Percentiles rank a stretch among this genome's conserved stretches.
phyloP scores from a whole-genome alignment of 1,140 invertebrate species.

The Drosophila sechellia region DNA sequence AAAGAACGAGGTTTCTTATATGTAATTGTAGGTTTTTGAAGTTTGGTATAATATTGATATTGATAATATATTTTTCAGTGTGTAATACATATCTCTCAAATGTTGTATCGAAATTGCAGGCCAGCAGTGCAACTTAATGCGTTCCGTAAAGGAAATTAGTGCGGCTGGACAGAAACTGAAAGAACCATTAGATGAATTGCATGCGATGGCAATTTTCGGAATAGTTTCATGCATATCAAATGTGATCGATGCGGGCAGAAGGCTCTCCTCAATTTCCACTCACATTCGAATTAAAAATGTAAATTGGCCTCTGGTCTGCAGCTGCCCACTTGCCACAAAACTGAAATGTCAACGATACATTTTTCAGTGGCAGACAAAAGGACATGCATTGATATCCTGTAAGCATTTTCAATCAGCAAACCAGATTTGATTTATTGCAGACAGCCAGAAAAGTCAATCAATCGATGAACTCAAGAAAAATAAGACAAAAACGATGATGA shows the following conservation, averaged over 20 bases:
- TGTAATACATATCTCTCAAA: not conserved
- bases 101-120: not conserved
- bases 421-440: not conserved
- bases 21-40: too few relatives aligned
- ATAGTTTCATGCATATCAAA: constrained; percentile 41
- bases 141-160: constrained; percentile 19
- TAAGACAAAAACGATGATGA: constrained; percentile 4
- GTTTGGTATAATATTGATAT: too few relatives aligned
- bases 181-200: constrained; percentile 12
- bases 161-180: constrained; percentile 3
- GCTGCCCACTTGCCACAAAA: not conserved
- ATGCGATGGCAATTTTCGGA: constrained; percentile 37
- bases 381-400: constrained; percentile 4
- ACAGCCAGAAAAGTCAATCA: constrained; percentile 19
- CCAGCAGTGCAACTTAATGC: not conserved
- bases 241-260: constrained; percentile 2
- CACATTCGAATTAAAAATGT: constrained; percentile 42
- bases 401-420: constrained; percentile 5
- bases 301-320: constrained; percentile 24
- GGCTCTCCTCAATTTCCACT: constrained; percentile 7
- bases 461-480: constrained; percentile 18
- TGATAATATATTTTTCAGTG: not conserved
- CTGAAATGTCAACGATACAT: constrained; percentile 34
- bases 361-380: constrained; percentile 16
- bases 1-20: too few relatives aligned